Evolutionary conservation across 2,797 vertebrate genomes (phyloP).

Genomic region (Rousettus madagascariensis): DNA sequence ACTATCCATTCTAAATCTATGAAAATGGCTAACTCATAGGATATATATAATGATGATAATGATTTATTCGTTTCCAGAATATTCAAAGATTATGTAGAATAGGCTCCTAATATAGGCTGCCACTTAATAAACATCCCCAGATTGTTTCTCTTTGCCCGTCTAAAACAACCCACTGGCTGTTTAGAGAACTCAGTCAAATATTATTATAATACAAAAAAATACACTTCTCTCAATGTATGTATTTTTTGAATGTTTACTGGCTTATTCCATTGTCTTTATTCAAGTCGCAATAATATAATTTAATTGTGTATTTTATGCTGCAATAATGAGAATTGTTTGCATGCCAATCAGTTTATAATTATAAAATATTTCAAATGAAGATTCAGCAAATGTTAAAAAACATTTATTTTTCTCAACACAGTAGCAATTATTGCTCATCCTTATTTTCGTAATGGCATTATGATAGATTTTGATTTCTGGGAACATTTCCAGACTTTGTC

Average conservation of each 20-base stretch:
- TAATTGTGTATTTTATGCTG: neutral
- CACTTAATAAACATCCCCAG: accelerated
- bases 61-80: neutral
- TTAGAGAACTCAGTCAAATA: neutral
- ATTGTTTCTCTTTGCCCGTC: neutral
- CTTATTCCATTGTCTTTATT: neutral
- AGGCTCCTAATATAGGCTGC: neutral
- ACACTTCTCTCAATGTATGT: neutral
- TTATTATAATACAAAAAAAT: neutral
- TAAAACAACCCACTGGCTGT: neutral
- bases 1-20: neutral
- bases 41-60: neutral
- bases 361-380: slow-evolving; percentile 52
- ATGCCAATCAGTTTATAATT: slow-evolving; percentile 9
- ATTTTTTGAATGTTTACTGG: slow-evolving; percentile 15
- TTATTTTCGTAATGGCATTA: slow-evolving; percentile 42
- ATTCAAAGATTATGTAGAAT: neutral
- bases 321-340: slow-evolving; percentile 8
- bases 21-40: neutral
- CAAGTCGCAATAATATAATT: neutral
- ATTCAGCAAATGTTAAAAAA: slow-evolving; percentile 39
- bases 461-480: slow-evolving; percentile 56
- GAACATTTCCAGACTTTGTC: slow-evolving; percentile 55
- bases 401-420: slow-evolving; percentile 27
- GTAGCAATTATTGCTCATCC: slow-evolving; percentile 37